These are phyloP conservation scores for Rhopalosiphum maidis DNA, from an alignment of 1,140 invertebrate genomes.

Conservation along the genomic window DNA sequence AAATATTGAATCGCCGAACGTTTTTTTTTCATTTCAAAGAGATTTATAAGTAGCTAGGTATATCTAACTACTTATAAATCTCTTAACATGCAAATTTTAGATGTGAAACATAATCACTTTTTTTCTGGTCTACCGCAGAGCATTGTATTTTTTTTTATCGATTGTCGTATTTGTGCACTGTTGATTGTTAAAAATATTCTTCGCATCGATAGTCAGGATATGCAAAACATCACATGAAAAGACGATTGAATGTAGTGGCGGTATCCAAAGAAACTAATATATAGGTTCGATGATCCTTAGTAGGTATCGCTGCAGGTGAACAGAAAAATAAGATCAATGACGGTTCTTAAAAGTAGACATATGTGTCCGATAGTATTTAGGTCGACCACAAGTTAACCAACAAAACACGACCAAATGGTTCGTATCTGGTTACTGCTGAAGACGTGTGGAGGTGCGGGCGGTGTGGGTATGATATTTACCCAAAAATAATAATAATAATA, in stretches of 20 bases:
- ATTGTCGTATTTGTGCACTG: not conserved
- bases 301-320: conserved; percentile 16
- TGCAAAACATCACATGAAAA: conserved; percentile 27
- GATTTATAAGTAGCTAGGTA: not conserved
- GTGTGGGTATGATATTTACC: conserved; percentile 50
- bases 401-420: conserved; percentile 50
- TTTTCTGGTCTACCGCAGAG: not conserved
- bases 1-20: not conserved
- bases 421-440: conserved; percentile 33
- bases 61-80: too few species aligned
- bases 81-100: not conserved
- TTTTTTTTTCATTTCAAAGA: not conserved
- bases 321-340: conserved; percentile 40
- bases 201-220: conserved; percentile 22
- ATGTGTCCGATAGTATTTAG: conserved; percentile 51
- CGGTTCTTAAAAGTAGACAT: conserved; percentile 54
- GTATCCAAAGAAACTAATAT: conserved; percentile 10
- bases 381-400: conserved; percentile 54
- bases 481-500: conserved; percentile 25
- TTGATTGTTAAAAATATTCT: not conserved
- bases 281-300: conserved; percentile 10
- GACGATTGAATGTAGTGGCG: not conserved
- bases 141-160: conserved; percentile 26
- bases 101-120: not conserved
- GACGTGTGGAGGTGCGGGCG: not conserved